Base-by-base conservation (phyloP, 2,797 vertebrate species). In the Rhynchotus rufescens region DNA sequence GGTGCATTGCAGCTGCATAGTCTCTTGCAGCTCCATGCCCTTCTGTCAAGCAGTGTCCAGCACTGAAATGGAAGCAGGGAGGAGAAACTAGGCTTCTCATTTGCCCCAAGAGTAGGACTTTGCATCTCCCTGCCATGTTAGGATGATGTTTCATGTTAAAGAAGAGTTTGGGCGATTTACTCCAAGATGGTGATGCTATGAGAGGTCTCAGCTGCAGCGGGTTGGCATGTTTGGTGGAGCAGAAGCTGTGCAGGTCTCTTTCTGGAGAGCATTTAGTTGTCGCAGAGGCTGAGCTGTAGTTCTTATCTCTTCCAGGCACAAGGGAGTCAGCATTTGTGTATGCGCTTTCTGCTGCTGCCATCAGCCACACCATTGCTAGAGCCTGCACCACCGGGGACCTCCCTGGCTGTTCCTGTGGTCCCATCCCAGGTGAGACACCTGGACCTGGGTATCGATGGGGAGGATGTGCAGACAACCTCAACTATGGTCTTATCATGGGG, bases 381-480 rank as follows among this genome's bases (percentile, higher is more conserved):
- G 99, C 99, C 60, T 99, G 99, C 97, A 99, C 99, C 51, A 98
- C 98, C 12, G 99, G 99, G 85, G 99, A 99, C 94, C 97, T 99
- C 97, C 98, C 98, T 45, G 97, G 98, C 92, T 99, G 99, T 96
- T 98, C 99, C 28, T 99, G 99, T 56, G 99, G 99, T 44, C 99
- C 99, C 2, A 98, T 99, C 92, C 99, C 99, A 45, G 98, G 98
- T 67, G 98, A 99, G 97, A 98, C 98, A 96, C 99, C 98, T 17
- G 99, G 99, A 97, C 99, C 99, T 3, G 99, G 99, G 90, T 99
- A 99, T 97, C 99, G 99, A 97, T 99, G 99, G 99, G 99, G 99
- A 25, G 99, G 99, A 97, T 99, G 99, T 84, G 99, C 98, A 17
- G 99, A 99, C 98, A 99, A 99, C 98, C 98, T 99, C 95, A 99